A percentile compares a stretch with the other conserved stretches of the same genome.
Evolutionary conservation across 2,113 vertebrate species (phyloP).

Genomic region (Mirza zaza): DNA sequence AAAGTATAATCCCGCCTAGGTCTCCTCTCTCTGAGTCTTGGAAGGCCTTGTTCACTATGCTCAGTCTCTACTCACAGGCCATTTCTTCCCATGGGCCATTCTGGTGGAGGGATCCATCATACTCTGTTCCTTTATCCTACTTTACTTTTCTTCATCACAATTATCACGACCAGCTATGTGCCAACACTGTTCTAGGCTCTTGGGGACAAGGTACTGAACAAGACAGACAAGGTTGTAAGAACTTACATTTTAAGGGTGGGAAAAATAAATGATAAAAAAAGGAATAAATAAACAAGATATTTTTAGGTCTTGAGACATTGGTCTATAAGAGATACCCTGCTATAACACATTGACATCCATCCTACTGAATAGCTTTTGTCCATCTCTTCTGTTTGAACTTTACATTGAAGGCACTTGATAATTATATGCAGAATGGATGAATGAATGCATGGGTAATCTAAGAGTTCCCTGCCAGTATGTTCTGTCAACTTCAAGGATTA

Average conservation of each 20-base stretch:
- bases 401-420: background rate
- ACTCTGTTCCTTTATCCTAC: background rate
- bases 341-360: background rate
- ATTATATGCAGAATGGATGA: background rate
- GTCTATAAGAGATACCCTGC: background rate
- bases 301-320: background rate
- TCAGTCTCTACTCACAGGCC: background rate
- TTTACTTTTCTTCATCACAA: background rate
- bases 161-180: background rate
- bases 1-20: rapidly evolving
- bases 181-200: background rate
- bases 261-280: background rate
- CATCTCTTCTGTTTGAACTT: background rate
- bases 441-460: background rate
- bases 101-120: background rate
- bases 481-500: too few relatives aligned
- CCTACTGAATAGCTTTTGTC: background rate
- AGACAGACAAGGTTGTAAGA: background rate
- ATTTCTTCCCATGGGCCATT: background rate
- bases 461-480: rapidly evolving
- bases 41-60: background rate
- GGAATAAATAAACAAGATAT: background rate
- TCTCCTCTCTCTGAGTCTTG: background rate
- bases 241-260: background rate
- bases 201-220: background rate